phyloP scores from a whole-genome alignment of 2,797 vertebrate species.

The Ibycter americanus region DNA sequence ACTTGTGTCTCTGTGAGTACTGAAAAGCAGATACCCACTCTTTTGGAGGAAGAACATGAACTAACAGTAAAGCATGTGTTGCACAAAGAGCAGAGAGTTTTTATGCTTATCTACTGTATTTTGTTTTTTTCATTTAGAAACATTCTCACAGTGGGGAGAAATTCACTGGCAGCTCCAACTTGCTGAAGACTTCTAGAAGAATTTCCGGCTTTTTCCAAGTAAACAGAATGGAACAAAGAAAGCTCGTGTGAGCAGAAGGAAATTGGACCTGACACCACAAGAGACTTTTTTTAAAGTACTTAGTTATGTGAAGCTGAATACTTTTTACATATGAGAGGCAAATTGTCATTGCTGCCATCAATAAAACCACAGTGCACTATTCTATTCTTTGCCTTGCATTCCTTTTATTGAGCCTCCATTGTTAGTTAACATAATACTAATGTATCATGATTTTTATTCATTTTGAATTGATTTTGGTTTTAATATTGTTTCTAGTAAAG shows the following conservation, averaged over 20 bases:
- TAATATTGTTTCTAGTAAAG: background rate
- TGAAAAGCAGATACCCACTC: background rate
- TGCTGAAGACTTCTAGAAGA: constrained; percentile 49
- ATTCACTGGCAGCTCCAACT: constrained; percentile 38
- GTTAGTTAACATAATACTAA: background rate
- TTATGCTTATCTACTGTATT: background rate
- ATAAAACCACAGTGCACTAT: constrained; percentile 71
- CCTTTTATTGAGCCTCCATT: constrained; percentile 56
- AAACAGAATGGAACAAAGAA: constrained; percentile 39
- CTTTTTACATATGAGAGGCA: constrained; percentile 71
- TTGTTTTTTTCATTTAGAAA: constrained; percentile 22
- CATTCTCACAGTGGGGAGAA: background rate
- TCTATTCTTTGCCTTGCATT: constrained; percentile 62
- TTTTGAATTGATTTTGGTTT: background rate
- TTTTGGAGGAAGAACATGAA: background rate
- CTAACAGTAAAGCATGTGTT: background rate
- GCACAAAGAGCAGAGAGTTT: background rate
- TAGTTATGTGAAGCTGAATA: constrained; percentile 64
- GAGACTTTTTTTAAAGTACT: constrained; percentile 66
- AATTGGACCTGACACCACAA: constrained; percentile 27
- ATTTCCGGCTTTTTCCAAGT: constrained; percentile 25
- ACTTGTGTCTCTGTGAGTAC: background rate
- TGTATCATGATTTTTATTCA: constrained; percentile 22
- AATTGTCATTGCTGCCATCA: constrained; percentile 69
- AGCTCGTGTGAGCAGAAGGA: constrained; percentile 42